phyloP scores from a whole-genome alignment of 1,140 invertebrate species.

The Ylistrum balloti region DNA sequence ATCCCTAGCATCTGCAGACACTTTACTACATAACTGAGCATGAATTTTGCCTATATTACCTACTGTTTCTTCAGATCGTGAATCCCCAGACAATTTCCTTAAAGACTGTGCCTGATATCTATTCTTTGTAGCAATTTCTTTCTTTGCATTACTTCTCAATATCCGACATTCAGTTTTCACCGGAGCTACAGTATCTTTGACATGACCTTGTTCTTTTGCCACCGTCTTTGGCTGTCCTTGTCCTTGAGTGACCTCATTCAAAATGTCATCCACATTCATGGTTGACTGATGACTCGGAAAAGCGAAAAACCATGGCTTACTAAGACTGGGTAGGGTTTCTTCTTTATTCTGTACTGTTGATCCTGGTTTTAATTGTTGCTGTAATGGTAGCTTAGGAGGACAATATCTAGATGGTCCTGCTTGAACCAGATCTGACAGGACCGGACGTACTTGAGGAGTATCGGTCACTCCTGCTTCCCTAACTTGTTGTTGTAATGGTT shows the following conservation, averaged over 20 bases:
- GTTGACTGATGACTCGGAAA: not conserved
- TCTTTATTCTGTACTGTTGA: not conserved
- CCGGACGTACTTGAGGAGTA: not conserved
- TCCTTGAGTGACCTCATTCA: conserved; percentile 9
- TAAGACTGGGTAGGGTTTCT: not conserved
- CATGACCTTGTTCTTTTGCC: not conserved
- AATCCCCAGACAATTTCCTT: not conserved
- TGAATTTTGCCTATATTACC: not conserved
- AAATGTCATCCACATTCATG: not conserved
- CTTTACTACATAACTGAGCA: not conserved
- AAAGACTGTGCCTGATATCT: not conserved
- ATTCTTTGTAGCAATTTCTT: not conserved
- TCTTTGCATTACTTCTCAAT: not conserved
- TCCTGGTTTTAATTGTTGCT: not conserved
- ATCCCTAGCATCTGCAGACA: not conserved
- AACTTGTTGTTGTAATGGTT: not conserved
- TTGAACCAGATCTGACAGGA: not conserved
- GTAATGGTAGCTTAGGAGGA: not conserved
- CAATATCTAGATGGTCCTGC: not conserved
- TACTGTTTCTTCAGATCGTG: not conserved
- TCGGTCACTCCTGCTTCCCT: not conserved
- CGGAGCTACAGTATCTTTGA: not conserved
- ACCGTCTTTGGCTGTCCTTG: not conserved
- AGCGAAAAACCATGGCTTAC: not conserved
- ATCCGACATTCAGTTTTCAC: not conserved